Conservation (phyloP, 2,797 vertebrate species). For the Lemur catta region DNA sequence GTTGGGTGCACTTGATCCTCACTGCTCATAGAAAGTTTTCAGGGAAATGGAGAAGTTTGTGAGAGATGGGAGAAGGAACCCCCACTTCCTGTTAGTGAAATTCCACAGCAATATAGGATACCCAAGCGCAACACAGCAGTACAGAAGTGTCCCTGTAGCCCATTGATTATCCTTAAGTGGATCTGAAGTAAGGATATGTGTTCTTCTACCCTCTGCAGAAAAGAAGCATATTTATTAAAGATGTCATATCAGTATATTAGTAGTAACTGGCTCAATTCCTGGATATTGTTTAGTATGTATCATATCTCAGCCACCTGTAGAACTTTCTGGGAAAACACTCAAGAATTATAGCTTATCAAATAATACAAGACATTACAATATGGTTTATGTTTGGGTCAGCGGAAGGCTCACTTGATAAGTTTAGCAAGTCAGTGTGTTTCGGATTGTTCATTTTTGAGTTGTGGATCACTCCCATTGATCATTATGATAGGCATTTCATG, state of each 20-base stretch:
- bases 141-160: neutral
- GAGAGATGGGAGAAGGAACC: neutral
- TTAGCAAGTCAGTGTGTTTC: neutral
- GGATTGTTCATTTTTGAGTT: neutral
- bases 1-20: neutral
- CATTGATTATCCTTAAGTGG: neutral
- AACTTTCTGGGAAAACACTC: slow-evolving; percentile 31
- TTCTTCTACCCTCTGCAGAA: slow-evolving; percentile 31
- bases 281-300: neutral
- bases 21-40: neutral
- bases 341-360: neutral
- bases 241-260: neutral
- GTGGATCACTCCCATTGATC: neutral
- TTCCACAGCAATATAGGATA: neutral
- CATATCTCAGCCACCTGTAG: neutral
- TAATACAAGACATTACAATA: neutral
- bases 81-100: slow-evolving; percentile 12
- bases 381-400: neutral
- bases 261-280: neutral
- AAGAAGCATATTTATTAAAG: slow-evolving; percentile 7
- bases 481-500: neutral
- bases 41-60: neutral
- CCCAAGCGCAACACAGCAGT: neutral
- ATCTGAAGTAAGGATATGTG: neutral
- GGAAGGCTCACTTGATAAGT: neutral